These are phyloP conservation scores for Chironex yamaguchii DNA, from an alignment of 30 jellyfish, hydroid and myxozoan genomes.

Conservation along the genomic window DNA sequence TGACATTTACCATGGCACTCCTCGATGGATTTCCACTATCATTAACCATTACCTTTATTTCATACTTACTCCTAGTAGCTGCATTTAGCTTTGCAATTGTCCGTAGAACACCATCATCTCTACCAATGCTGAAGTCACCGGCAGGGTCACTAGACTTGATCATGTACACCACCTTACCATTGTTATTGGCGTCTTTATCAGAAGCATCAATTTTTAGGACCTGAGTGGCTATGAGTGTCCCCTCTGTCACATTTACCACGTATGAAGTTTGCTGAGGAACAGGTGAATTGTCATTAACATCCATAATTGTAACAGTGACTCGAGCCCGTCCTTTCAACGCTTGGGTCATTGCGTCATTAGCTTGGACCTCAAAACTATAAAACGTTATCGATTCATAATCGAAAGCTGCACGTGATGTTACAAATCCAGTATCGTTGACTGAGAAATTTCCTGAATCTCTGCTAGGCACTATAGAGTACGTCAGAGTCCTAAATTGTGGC, in stretches of 20 bases:
- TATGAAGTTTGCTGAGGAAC: conserved; percentile 16
- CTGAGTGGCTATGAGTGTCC: conserved; percentile 58
- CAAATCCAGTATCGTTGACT: conserved; percentile 53
- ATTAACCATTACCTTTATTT: background rate
- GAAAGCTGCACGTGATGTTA: conserved; percentile 38
- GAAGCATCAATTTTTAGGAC: conserved; percentile 48
- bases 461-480: conserved; percentile 61
- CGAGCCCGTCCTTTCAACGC: conserved; percentile 28
- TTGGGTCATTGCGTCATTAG: conserved; percentile 44
- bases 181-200: conserved; percentile 63
- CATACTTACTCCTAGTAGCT: conserved; percentile 10
- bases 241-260: conserved; percentile 63
- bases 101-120: conserved; percentile 44
- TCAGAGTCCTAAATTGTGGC: background rate
- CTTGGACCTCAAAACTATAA: conserved; percentile 70
- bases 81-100: conserved; percentile 31
- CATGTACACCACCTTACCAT: conserved; percentile 26
- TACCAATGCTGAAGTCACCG: background rate
- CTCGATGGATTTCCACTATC: conserved; percentile 62
- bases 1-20: conserved; percentile 17
- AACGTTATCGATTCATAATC: conserved; percentile 74
- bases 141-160: conserved; percentile 21
- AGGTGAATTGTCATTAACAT: conserved; percentile 70
- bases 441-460: conserved; percentile 83
- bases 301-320: conserved; percentile 32